phyloP scores from a whole-genome alignment of 2,888 invertebrate genomes.

The Corythucha ciliata region DNA sequence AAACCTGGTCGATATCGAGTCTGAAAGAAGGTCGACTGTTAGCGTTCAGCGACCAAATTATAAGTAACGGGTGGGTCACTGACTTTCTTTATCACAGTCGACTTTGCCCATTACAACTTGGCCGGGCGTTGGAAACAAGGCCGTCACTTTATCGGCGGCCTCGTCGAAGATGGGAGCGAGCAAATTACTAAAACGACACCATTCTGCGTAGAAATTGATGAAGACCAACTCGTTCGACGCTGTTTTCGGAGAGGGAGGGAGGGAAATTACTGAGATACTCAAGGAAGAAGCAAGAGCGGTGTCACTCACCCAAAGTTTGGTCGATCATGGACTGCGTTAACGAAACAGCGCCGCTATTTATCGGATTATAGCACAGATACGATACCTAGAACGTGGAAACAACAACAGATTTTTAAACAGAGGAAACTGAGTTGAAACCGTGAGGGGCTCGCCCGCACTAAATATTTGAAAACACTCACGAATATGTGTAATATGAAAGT shows the following conservation, averaged over 20 bases:
- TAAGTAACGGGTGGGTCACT: slow-evolving; percentile 34
- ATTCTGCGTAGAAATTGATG: slow-evolving; percentile 98
- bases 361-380: slow-evolving; percentile 59
- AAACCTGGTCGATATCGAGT: slow-evolving; percentile 72
- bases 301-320: slow-evolving; percentile 65
- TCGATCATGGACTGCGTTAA: slow-evolving; percentile 73
- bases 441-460: too few relatives aligned
- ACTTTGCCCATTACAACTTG: slow-evolving; percentile 91
- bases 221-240: slow-evolving; percentile 94
- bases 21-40: slow-evolving; percentile 40
- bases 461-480: too few relatives aligned
- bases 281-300: too few relatives aligned
- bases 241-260: slow-evolving; percentile 56
- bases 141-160: slow-evolving; percentile 75
- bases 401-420: too few relatives aligned
- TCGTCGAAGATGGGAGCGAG: slow-evolving; percentile 94
- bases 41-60: background rate
- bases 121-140: slow-evolving; percentile 63
- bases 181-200: slow-evolving; percentile 98
- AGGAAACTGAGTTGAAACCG: too few relatives aligned
- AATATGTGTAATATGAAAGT: too few relatives aligned
- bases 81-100: slow-evolving; percentile 88
- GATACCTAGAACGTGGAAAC: slow-evolving; percentile 45
- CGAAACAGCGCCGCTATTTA: slow-evolving; percentile 71
- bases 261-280: too few relatives aligned